phyloP scores from a whole-genome alignment of 37 sponge, comb jelly and placozoan genomes.

The Mnemiopsis leidyi region DNA sequence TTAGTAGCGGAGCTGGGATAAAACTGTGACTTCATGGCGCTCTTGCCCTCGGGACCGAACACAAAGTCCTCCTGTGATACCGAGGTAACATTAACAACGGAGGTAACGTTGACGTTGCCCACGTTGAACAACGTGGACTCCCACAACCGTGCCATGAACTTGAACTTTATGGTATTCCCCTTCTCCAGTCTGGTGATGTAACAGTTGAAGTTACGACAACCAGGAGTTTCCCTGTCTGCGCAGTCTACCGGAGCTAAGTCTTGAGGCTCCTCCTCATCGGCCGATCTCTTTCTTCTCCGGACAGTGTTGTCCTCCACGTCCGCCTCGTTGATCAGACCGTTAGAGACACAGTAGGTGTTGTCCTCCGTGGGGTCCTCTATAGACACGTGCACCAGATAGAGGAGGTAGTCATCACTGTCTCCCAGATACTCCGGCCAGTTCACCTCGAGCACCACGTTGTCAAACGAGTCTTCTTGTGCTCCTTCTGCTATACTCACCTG shows the following conservation, averaged over 20 bases:
- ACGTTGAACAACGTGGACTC: not conserved
- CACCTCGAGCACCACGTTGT: not conserved
- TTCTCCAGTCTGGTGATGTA: not conserved
- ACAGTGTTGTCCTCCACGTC: not conserved
- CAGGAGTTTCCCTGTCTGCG: not conserved
- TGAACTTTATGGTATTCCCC: constrained; percentile 6
- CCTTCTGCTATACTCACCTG: not conserved
- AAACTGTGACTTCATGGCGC: constrained; percentile 34
- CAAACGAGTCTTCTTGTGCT: not conserved
- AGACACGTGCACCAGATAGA: not conserved
- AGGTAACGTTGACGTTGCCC: not conserved
- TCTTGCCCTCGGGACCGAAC: constrained; percentile 28
- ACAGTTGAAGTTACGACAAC: not conserved
- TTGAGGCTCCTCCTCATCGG: not conserved
- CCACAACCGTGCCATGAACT: not conserved
- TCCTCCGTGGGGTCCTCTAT: not conserved
- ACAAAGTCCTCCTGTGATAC: not conserved
- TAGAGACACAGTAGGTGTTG: not conserved
- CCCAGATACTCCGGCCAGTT: not conserved
- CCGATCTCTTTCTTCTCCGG: not conserved
- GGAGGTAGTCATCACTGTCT: not conserved
- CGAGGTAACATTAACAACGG: not conserved
- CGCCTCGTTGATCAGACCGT: not conserved
- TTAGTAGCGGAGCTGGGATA: not conserved
- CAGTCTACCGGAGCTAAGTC: not conserved